phyloP scores from a whole-genome alignment of 2,113 vertebrate species.

The Acinonyx jubatus region DNA sequence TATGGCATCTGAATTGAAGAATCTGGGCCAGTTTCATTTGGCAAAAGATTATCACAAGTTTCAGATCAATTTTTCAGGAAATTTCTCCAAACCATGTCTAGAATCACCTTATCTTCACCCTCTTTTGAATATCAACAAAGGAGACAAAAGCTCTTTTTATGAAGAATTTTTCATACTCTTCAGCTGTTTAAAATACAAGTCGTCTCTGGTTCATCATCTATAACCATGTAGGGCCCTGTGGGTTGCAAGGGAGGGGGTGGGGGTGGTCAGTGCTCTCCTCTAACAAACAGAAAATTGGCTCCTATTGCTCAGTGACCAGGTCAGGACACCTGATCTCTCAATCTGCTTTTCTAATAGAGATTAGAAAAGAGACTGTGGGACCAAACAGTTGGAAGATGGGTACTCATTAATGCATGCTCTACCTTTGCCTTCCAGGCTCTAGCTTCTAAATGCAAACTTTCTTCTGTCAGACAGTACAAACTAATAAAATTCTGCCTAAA shows the following conservation, averaged over 20 bases:
- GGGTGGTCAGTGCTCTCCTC: background rate
- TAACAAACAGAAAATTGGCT: constrained; percentile 49
- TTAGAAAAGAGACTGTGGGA: background rate
- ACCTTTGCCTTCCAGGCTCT: constrained; percentile 1
- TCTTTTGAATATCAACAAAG: background rate
- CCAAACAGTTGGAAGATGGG: background rate
- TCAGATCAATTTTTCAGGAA: constrained; percentile 23
- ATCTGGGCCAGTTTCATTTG: constrained; percentile 42
- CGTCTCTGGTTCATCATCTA: background rate
- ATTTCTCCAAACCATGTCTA: background rate
- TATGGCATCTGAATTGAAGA: background rate
- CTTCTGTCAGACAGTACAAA: background rate
- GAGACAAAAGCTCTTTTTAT: constrained; percentile 49
- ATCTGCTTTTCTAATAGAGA: background rate
- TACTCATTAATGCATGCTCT: background rate
- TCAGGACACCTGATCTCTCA: constrained; percentile 36
- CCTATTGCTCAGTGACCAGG: background rate
- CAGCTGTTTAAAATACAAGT: background rate
- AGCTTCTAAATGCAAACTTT: background rate
- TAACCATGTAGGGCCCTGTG: background rate
- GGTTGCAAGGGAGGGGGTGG: background rate
- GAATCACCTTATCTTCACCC: background rate
- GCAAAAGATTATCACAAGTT: constrained; percentile 52
- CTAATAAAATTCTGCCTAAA: background rate
- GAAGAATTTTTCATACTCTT: background rate